Conservation (phyloP, 2,113 vertebrate genomes). For the Hystrix cristata region DNA sequence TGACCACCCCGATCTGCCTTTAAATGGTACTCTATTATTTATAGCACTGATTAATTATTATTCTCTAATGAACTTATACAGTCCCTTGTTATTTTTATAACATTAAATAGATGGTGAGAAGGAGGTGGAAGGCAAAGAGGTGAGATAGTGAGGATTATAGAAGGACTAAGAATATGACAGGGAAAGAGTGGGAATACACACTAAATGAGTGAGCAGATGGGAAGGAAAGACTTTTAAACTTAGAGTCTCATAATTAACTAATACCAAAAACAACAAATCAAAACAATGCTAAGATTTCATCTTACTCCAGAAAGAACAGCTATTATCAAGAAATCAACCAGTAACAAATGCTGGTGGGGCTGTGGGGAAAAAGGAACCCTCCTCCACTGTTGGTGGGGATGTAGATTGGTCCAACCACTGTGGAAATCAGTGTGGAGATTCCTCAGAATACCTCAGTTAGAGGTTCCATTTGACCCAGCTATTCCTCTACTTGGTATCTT, state of each 20-base stretch:
- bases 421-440: too few relatives aligned
- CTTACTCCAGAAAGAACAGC: too few relatives aligned
- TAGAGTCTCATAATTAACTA: neutral
- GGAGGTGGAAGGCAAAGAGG: neutral
- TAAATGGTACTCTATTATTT: neutral
- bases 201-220: neutral
- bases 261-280: neutral
- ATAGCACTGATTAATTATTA: neutral
- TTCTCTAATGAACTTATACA: neutral
- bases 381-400: too few relatives aligned
- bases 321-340: too few relatives aligned
- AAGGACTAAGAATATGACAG: neutral
- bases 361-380: too few relatives aligned
- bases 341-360: too few relatives aligned
- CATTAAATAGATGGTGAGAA: neutral
- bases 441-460: too few relatives aligned
- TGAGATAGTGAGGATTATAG: fast-evolving
- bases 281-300: neutral
- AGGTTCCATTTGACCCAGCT: too few relatives aligned
- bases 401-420: too few relatives aligned
- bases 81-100: neutral
- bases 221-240: neutral
- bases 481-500: too few relatives aligned
- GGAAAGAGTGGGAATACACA: neutral
- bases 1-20: neutral